These are phyloP conservation scores for Tachypleus tridentatus DNA, from an alignment of 1,140 invertebrate species.

Conservation along the genomic window DNA sequence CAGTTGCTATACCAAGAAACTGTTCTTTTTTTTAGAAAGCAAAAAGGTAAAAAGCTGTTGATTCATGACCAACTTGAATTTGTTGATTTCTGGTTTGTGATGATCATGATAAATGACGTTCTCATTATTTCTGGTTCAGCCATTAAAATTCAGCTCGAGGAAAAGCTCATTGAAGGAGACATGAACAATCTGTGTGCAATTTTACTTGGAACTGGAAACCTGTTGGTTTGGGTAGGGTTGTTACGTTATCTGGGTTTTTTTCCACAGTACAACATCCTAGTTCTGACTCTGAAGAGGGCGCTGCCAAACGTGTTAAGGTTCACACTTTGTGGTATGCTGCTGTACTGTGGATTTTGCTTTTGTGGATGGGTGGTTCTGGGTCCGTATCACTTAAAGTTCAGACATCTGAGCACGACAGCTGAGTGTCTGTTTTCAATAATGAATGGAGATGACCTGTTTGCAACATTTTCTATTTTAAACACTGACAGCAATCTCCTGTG, in stretches of 20 bases:
- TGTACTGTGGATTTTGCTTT: conserved; percentile 75
- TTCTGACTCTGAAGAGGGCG: conserved; percentile 85
- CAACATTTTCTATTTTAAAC: conserved; percentile 91
- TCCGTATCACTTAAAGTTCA: conserved; percentile 96
- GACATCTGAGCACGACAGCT: conserved; percentile 70
- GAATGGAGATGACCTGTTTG: conserved; percentile 99
- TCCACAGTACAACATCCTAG: conserved; percentile 93
- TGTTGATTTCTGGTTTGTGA: conserved; percentile 93
- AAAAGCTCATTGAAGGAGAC: conserved; percentile 54
- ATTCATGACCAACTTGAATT: conserved; percentile 80
- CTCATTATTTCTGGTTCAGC: conserved; percentile 84
- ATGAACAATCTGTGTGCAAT: conserved; percentile 91
- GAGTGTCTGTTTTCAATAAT: conserved; percentile 77
- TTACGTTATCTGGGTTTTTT: conserved; percentile 95
- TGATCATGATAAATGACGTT: conserved; percentile 92
- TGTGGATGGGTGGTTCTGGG: conserved; percentile 97
- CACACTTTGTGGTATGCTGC: conserved; percentile 71
- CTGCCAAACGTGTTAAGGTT: conserved; percentile 86
- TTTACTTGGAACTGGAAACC: conserved; percentile 82
- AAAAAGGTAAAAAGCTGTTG: conserved; percentile 57
- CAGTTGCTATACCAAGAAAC: conserved; percentile 68
- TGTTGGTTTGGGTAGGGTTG: conserved; percentile 97
- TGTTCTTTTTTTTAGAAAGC: conserved; percentile 59
- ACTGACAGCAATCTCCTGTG: conserved; percentile 59
- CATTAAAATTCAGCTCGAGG: conserved; percentile 88